Percentiles rank a stretch among this genome's conserved stretches.
phyloP scores from a whole-genome alignment of 2,888 invertebrate genomes.

The Endomychus coccineus region DNA sequence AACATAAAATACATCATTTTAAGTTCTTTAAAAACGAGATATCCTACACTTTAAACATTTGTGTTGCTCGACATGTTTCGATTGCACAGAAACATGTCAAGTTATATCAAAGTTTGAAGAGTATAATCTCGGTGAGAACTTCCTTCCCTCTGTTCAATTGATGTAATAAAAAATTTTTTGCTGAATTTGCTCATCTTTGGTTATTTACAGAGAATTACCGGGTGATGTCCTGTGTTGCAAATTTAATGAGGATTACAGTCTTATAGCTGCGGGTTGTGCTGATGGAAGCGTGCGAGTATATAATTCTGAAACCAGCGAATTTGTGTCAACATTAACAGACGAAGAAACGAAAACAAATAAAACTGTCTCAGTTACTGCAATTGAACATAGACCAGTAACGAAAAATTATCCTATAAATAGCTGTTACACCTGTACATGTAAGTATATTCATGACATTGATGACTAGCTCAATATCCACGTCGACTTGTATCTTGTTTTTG shows the following conservation, averaged over 20 bases:
- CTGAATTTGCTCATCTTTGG: not conserved
- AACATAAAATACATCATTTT: no score
- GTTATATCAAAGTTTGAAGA: no score
- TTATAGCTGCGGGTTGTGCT: constrained; percentile 53
- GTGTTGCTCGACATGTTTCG: no score
- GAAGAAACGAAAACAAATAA: constrained; percentile 48
- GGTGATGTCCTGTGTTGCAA: constrained; percentile 52
- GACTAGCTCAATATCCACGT: not conserved
- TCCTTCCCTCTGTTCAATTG: no score
- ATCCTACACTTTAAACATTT: no score
- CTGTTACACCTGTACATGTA: constrained; percentile 53
- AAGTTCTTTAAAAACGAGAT: no score
- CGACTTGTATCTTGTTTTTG: no score
- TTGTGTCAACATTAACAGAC: constrained; percentile 48
- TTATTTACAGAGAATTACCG: constrained; percentile 45
- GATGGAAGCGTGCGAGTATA: constrained; percentile 55
- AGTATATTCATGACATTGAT: constrained; percentile 28
- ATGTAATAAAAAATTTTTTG: not conserved
- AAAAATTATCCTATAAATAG: constrained; percentile 54
- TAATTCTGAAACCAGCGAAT: constrained; percentile 46
- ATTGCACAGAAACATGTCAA: no score
- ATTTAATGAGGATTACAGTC: constrained; percentile 54
- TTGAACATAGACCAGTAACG: constrained; percentile 55
- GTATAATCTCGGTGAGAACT: no score
- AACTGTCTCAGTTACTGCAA: constrained; percentile 51